Evolutionary conservation across 2,797 vertebrate species (phyloP).

Genomic region (Nannoperca obscura): DNA sequence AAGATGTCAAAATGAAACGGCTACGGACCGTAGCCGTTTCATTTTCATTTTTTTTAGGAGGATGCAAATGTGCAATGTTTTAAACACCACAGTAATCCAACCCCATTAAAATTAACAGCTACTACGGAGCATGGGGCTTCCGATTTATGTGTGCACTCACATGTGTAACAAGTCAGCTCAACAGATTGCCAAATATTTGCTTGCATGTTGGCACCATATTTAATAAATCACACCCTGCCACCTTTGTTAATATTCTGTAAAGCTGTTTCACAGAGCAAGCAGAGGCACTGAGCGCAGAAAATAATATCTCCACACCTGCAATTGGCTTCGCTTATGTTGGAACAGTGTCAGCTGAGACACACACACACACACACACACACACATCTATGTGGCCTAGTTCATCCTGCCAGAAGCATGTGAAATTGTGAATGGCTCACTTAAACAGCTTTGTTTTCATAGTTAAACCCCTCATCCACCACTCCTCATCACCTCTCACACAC

Average conservation of each 20-base stretch:
- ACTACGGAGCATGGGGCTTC: constrained; percentile 26
- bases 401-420: constrained; percentile 5
- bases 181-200: constrained; percentile 49
- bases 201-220: constrained; percentile 38
- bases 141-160: constrained; percentile 44
- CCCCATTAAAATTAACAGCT: constrained; percentile 41
- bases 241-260: constrained; percentile 31
- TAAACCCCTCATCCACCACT: background rate
- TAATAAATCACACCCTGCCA: constrained; percentile 39
- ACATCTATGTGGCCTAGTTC: background rate
- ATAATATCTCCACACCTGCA: constrained; percentile 58
- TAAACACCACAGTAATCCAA: constrained; percentile 29
- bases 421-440: constrained; percentile 13
- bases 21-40: no score
- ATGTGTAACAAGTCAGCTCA: constrained; percentile 34
- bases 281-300: constrained; percentile 28
- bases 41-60: no score
- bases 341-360: constrained; percentile 38
- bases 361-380: constrained; percentile 15
- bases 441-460: constrained; percentile 17
- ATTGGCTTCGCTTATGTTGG: constrained; percentile 46
- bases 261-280: constrained; percentile 44
- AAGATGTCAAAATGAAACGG: background rate
- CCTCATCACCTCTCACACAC: background rate
- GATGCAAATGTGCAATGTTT: constrained; percentile 28